phyloP scores from a whole-genome alignment of 2,797 vertebrate species.

The Syndactyla subalaris region DNA sequence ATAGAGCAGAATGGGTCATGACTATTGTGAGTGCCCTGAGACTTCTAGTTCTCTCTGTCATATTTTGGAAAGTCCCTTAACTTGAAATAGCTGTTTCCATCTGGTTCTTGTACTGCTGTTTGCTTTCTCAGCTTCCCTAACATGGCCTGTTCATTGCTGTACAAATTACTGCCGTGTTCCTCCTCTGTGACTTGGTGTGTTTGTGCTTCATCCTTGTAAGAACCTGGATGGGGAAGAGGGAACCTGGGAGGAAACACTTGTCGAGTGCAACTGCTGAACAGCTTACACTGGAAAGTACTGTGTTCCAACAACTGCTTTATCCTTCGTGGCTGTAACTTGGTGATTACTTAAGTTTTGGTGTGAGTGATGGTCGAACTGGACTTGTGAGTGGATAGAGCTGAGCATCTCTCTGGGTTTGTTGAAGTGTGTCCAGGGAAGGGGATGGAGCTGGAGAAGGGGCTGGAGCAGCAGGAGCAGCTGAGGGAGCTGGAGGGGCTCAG shows the following conservation, averaged over 20 bases:
- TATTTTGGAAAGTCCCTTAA: conserved; percentile 34
- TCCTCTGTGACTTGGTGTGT: accelerated
- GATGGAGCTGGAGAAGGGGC: not conserved
- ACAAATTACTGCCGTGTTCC: not conserved
- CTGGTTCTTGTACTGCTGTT: not conserved
- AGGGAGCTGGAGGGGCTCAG: not conserved
- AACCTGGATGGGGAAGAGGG: not conserved
- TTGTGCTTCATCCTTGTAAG: not conserved
- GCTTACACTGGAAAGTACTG: not conserved
- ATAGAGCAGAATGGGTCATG: not conserved
- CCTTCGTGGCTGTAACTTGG: not conserved
- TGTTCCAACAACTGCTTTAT: not conserved
- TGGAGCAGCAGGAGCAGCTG: not conserved
- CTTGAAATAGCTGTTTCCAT: not conserved
- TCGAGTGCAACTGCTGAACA: not conserved
- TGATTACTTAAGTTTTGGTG: not conserved
- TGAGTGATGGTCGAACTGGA: not conserved
- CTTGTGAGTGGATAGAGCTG: not conserved
- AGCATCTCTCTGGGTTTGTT: not conserved
- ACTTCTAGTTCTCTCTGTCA: not conserved
- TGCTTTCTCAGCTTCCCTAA: not conserved
- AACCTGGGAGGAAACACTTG: not conserved
- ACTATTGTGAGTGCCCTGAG: not conserved
- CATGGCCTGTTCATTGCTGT: not conserved
- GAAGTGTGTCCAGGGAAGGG: not conserved